Evolutionary conservation across 2,113 vertebrate species (phyloP), one percentile per base, ranked within the genome.

Genomic region (Dryoscopus gambensis): DNA sequence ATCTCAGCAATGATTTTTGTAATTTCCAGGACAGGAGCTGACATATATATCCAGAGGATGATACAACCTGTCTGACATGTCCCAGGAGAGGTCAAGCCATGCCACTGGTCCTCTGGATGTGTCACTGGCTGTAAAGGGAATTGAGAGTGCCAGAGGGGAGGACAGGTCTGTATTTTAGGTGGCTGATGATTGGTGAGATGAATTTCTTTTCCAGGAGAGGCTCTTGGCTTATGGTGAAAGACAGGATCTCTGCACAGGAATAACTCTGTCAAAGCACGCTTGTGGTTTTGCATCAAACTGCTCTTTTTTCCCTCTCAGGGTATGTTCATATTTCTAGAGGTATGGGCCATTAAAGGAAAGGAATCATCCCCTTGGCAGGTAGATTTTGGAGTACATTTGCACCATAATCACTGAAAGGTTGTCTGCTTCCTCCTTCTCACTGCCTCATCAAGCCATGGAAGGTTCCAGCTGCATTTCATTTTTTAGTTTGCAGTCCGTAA

Each of bases 391-490:
- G 15, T 33, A 23, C 39, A 52, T 67, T 13, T 35, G 11, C 25
- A 65, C 8, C 5, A 5, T 57, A 84, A 64, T n/a, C 44, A 40
- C n/a, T 35, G 70, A 39, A 76, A 85, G 9, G 7, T 46, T 88
- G 40, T 77, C 13, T 14, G 73, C 21, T 50, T 91, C 13, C 23
- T 73, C 11, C 18, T 89, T 67, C 6, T 16, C 42, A 31, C 4
- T 86, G 21, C 24, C 11, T 67, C 33, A 33, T 67, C n/a, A 25
- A 0, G 0, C 7, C 15, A 19, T 11, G 12, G 44, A 77, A 5
- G 5, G 6, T 81, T 84, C 15, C 33, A 55, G 22, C 5, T 89
- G 31, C 16, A 22, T 73, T 85, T 68, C 3, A 84, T n/a, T 89
- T 44, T 55, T 55, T 27, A 52, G 1, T 44, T 84, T 86, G 30